These are phyloP conservation scores for Babyrousa celebensis DNA, from an alignment of 2,797 vertebrate genomes.

Conservation along the genomic window DNA sequence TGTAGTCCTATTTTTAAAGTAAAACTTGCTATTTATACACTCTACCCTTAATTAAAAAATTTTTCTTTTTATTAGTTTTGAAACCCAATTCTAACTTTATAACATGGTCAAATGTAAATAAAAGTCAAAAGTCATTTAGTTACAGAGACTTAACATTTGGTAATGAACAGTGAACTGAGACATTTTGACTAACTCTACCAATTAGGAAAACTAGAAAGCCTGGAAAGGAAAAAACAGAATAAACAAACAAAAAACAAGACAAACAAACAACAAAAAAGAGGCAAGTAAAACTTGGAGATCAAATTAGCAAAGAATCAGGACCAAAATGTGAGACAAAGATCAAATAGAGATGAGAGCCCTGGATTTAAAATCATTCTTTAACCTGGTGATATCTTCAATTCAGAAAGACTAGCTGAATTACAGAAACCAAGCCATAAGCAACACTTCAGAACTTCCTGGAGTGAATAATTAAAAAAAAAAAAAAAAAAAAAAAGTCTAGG, in stretches of 20 bases:
- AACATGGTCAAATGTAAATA: not conserved
- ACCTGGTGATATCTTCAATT: not conserved
- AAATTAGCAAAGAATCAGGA: too few species aligned
- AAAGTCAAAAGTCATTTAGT: not conserved
- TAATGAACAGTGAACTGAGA: not conserved
- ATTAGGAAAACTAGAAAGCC: not conserved
- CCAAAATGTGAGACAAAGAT: not conserved
- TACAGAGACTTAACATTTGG: not conserved
- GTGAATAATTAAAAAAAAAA: not conserved
- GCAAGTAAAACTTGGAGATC: too few species aligned
- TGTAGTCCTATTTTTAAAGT: not conserved
- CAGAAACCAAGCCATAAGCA: not conserved
- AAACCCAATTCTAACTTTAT: not conserved
- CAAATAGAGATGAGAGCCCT: not conserved
- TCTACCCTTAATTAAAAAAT: not conserved
- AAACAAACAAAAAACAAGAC: too few species aligned
- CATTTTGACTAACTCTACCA: not conserved
- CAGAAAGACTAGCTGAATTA: not conserved
- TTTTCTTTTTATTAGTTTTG: not conserved
- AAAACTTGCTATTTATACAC: not conserved
- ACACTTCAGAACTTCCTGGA: not conserved
- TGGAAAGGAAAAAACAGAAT: not conserved
- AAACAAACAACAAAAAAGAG: not conserved
- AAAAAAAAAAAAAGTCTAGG: not conserved
- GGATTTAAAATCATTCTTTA: not conserved